phyloP scores from a whole-genome alignment of 2,888 invertebrate genomes.

The Drosophila stalkeri region DNA sequence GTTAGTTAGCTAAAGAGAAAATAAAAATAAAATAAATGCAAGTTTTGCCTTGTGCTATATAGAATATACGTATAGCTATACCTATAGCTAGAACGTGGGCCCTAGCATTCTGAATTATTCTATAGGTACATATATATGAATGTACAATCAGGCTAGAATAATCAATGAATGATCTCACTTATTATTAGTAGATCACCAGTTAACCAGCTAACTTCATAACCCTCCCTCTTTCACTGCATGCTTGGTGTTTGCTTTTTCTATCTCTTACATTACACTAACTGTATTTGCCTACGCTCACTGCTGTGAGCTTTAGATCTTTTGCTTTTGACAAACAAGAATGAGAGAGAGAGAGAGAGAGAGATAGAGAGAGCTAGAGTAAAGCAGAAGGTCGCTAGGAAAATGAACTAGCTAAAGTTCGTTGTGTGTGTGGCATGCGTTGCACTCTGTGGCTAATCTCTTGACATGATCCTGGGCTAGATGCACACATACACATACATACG shows the following conservation, averaged over 20 bases:
- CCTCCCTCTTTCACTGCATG: background rate
- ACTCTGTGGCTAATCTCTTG: conserved; percentile 21
- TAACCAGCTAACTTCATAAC: background rate
- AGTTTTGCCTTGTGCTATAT: too few species aligned
- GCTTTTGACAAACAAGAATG: background rate
- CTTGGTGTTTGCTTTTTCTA: background rate
- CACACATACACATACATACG: background rate
- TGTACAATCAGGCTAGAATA: too few species aligned
- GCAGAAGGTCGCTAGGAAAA: background rate
- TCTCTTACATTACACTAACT: background rate
- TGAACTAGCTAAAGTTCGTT: background rate
- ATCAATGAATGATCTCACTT: too few species aligned
- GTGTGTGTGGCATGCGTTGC: conserved; percentile 3
- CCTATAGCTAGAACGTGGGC: too few species aligned
- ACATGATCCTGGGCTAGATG: conserved; percentile 15
- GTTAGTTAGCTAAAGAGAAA: too few species aligned
- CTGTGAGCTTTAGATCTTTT: background rate
- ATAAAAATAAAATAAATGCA: too few species aligned
- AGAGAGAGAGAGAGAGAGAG: background rate
- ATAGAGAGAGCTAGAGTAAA: background rate
- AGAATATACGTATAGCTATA: too few species aligned
- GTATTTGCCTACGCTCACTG: background rate
- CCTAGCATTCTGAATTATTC: too few species aligned
- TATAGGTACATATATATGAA: too few species aligned
- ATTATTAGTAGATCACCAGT: background rate